Base-by-base conservation (phyloP, 1,140 invertebrate species). In the Apis cerana region DNA sequence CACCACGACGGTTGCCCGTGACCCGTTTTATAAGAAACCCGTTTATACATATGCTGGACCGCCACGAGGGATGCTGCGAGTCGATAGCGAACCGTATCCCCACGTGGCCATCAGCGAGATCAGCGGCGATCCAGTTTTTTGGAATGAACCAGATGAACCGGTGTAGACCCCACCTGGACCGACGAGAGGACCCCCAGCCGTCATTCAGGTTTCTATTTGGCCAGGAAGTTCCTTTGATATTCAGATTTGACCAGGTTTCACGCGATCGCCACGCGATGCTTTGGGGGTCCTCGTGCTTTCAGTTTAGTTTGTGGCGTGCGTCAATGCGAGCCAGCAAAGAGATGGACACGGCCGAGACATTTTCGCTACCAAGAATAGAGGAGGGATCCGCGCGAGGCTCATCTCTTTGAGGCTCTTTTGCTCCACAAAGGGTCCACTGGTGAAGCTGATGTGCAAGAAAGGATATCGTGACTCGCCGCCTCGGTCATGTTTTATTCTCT, bases 121-220 rank as follows among this genome's bases (percentile, higher is more conserved):
- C 67, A 74, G 19, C 27, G 54, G 48, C 74, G 89, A 75, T 91
- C 89, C 83, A 90, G 89, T 89, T 91, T 89, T 91, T 86, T 52
- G 83, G 89, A 85, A 89, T 82, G 80, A 82, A 90, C 88, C 85
- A 88, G 90, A 89, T 62, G 85, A 83, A 93, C 93, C 92, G 91
- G 92, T 94, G 93, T 56, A 75, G 93, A 94, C 94, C 94, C 94
- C 93, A 94, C 94, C 93, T 94, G 94, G 94, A 93, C 92, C 84
- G 23, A 72, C 84, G 27, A 72, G 43, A 85, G 85, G 93, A 94
- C 93, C 93, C 92, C 93, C 93, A 94, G 91, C 89, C 88, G 92
- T 92, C 76, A 91, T 90, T 92, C 93, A 87, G 87, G 91, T 94
- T 94, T 91, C 88, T 78, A 78, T 82, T 78, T 62, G 64, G 48